These are phyloP conservation scores for Heliangelus exortis DNA, from an alignment of 2,797 vertebrate genomes.

Conservation along the genomic window DNA sequence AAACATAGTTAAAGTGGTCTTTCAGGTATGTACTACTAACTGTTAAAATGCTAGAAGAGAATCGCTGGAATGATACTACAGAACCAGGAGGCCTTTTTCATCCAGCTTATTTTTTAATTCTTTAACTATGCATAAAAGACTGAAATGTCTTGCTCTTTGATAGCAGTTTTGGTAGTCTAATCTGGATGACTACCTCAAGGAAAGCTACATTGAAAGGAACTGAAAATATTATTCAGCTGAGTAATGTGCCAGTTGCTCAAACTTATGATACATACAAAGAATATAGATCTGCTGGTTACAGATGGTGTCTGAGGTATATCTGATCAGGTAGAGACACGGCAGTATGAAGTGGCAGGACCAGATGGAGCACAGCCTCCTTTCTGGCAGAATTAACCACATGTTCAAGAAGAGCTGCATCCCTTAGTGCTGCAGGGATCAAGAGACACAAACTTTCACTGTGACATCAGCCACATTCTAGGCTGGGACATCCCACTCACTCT, in stretches of 20 bases:
- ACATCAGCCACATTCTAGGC: rapidly evolving
- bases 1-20: not conserved
- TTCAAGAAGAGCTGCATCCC: not conserved
- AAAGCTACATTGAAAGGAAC: not conserved
- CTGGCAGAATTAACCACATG: not conserved
- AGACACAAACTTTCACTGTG: not conserved
- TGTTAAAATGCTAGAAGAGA: not conserved
- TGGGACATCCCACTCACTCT: not conserved
- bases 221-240: not conserved
- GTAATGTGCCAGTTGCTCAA: not conserved
- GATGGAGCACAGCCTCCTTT: not conserved
- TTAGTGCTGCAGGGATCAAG: too few relatives aligned
- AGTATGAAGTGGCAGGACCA: not conserved
- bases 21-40: not conserved
- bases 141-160: not conserved
- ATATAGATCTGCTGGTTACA: not conserved
- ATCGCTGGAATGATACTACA: not conserved
- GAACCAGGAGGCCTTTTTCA: not conserved
- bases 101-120: not conserved
- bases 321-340: not conserved
- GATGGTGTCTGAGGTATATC: not conserved
- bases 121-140: not conserved
- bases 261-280: not conserved
- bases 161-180: not conserved
- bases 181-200: not conserved